Evolutionary conservation across 2,888 invertebrate species (phyloP), one percentile per base, ranked within the genome.

Genomic region (Labia minor): DNA sequence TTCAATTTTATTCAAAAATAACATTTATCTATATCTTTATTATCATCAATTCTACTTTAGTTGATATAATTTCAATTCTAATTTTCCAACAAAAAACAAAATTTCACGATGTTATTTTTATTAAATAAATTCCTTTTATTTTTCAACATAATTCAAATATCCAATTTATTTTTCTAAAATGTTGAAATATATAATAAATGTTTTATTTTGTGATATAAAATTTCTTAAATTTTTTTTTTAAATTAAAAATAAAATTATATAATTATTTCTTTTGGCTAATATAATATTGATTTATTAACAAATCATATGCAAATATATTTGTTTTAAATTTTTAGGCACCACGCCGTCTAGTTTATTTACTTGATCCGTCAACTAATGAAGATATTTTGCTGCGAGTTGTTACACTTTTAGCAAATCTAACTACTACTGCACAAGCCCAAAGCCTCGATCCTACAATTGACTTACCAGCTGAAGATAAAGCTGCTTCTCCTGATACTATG

Each of bases 401-500:
- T 65, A 82, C 81, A 21, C 74, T 83, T 18, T 74, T 83, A 63
- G 80, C 79, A 61, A 82, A 82, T 71, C 73, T 83, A 14, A 76
- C 80, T 14, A 73, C 75, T 62, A 76, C 78, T 8, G 78, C 78
- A 16, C 76, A 75, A 19, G 75, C 76, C 18, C 75, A 78, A 64
- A 72, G 76, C 62, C 73, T 78, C 64, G 76, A 81, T 65, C 79
- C 79, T 4, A 75, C 77, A 10, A 74, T 77, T 21, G 78, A 79
- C 70, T 75, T 82, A 11, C 82, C 82, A 16, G 74, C 78, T 0
- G 78, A 78, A 70, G 79, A 80, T 69, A 81, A 81, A 72, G 81
- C 81, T 6, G 77, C 81, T 16, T 80, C 81, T 4, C 81, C 82
- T 2, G 81, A 82, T 70, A 82, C 82, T 21, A 78, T 82, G 78